These are phyloP conservation scores for Drosophila fuyamai DNA, from an alignment of 1,140 invertebrate species.

Conservation along the genomic window DNA sequence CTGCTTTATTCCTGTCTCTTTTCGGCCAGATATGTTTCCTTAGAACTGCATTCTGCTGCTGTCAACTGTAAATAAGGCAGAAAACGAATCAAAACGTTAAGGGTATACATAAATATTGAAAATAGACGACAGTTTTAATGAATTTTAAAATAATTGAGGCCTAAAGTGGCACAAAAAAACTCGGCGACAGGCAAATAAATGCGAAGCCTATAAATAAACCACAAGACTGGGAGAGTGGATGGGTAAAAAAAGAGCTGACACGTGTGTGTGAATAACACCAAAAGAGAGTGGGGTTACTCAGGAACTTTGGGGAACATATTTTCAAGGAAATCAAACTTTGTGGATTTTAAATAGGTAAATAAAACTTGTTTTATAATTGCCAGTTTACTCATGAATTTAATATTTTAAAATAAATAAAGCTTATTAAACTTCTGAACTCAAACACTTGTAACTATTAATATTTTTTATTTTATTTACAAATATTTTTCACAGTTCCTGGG, in stretches of 20 bases:
- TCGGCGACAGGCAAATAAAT: constrained; percentile 71
- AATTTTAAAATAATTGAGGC: constrained; percentile 81
- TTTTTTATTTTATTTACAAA: constrained; percentile 14
- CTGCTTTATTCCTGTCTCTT: neutral
- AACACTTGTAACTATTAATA: neutral
- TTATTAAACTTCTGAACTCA: too few species aligned
- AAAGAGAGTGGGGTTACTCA: neutral
- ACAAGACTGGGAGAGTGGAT: constrained; percentile 6
- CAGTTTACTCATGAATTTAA: too few species aligned
- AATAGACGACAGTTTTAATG: constrained; percentile 78
- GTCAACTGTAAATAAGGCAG: constrained; percentile 31
- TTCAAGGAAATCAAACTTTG: too few species aligned
- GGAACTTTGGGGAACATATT: too few species aligned
- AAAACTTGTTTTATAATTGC: too few species aligned
- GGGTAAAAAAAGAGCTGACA: constrained; percentile 7
- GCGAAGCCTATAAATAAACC: constrained; percentile 69
- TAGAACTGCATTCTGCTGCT: constrained; percentile 36
- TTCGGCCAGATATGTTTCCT: neutral
- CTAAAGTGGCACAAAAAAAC: constrained; percentile 75
- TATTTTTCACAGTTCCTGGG: neutral
- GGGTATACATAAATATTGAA: constrained; percentile 59
- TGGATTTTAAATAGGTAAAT: too few species aligned
- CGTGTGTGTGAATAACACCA: neutral
- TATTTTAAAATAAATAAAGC: too few species aligned
- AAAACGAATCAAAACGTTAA: constrained; percentile 3